Percentiles rank a stretch among this genome's conserved stretches.
phyloP scores from a whole-genome alignment of 64 coral and sea anemone species.

The Montipora capricornis region DNA sequence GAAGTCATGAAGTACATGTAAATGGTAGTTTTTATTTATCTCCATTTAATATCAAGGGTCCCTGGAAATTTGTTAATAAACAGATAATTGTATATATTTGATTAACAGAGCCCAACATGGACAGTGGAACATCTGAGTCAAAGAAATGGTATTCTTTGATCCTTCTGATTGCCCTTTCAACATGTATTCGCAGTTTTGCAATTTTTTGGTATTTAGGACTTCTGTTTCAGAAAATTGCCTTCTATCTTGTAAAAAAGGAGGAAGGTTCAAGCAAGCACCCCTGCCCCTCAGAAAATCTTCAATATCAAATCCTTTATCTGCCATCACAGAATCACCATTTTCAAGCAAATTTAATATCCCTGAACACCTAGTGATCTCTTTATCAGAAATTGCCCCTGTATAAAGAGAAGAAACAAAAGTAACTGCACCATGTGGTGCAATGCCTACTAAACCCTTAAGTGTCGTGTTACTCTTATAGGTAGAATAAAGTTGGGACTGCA shows the following conservation, averaged over 20 bases:
- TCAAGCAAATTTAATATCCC: constrained; percentile 60
- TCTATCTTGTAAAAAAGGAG: constrained; percentile 57
- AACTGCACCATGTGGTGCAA: constrained; percentile 63
- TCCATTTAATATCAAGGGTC: not conserved
- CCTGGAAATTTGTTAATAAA: constrained; percentile 3
- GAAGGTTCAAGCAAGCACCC: constrained; percentile 50
- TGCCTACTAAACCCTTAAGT: constrained; percentile 55
- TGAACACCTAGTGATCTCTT: constrained; percentile 64
- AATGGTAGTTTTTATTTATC: not conserved
- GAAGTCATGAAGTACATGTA: too few species aligned
- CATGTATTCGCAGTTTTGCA: constrained; percentile 11
- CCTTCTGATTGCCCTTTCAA: not conserved
- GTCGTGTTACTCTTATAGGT: constrained; percentile 69
- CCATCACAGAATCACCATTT: constrained; percentile 62
- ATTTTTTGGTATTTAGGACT: constrained; percentile 65
- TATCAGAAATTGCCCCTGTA: constrained; percentile 61
- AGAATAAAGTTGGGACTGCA: constrained; percentile 71
- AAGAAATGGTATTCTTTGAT: too few species aligned
- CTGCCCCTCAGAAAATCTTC: constrained; percentile 47
- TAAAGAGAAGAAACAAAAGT: constrained; percentile 73
- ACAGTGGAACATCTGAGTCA: too few species aligned
- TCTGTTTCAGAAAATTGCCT: constrained; percentile 50
- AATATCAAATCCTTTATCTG: constrained; percentile 72
- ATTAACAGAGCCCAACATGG: too few species aligned
- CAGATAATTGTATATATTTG: not conserved